Evolutionary conservation across 2,888 invertebrate species (phyloP).

Genomic region (Phalera bucephala): DNA sequence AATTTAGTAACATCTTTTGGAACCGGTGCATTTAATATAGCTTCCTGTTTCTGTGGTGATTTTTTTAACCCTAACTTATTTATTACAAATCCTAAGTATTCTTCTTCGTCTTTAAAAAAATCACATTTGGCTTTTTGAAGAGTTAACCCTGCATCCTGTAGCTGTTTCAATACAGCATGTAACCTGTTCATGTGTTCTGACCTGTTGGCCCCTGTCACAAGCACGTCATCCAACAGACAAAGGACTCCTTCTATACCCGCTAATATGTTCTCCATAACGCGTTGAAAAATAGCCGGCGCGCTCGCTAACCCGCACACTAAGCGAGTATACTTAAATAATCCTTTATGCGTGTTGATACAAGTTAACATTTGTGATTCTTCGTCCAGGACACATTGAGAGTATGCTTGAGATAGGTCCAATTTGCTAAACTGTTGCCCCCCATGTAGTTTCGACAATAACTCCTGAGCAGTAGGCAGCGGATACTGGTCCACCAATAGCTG

Average conservation of each 20-base stretch:
- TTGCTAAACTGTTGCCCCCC: no score
- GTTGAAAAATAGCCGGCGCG: slow-evolving; percentile 27
- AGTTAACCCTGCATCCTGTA: slow-evolving; percentile 16
- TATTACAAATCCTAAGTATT: slow-evolving; percentile 13
- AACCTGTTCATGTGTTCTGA: slow-evolving; percentile 11
- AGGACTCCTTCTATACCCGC: slow-evolving; percentile 15
- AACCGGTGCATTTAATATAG: not conserved
- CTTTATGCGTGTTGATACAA: no score
- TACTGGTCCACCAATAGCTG: no score
- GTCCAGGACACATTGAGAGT: no score
- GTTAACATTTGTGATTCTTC: no score
- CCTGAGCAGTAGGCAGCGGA: no score
- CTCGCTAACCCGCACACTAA: no score
- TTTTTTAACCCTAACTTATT: slow-evolving; percentile 6
- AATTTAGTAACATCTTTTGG: not conserved
- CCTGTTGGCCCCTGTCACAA: slow-evolving; percentile 7
- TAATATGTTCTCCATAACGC: slow-evolving; percentile 17
- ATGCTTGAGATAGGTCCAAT: no score
- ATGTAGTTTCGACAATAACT: no score
- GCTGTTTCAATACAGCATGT: slow-evolving; percentile 9
- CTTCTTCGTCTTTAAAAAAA: slow-evolving; percentile 16
- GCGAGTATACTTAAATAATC: no score
- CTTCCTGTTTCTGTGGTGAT: not conserved
- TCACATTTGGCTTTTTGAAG: slow-evolving; percentile 17
- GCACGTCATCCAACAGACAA: slow-evolving; percentile 16